A percentile compares a stretch with the other conserved stretches of the same genome.
Conservation (phyloP, 2,888 invertebrate species). For the Eilema caniola region DNA sequence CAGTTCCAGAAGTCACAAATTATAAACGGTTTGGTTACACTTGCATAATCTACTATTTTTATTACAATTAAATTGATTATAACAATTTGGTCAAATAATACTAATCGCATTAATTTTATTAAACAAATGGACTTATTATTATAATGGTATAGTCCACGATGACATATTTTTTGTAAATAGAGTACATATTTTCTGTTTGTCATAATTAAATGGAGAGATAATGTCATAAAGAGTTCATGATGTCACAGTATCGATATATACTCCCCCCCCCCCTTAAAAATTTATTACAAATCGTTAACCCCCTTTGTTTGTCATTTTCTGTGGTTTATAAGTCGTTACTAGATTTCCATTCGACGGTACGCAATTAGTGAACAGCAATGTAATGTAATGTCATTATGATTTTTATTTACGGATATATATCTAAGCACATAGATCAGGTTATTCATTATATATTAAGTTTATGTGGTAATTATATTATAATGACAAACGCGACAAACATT, state of each 20-base stretch:
- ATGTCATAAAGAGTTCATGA: neutral
- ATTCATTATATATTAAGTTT: too few relatives aligned
- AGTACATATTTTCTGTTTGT: conserved; percentile 11
- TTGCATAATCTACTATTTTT: conserved; percentile 14
- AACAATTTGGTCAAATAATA: conserved; percentile 39
- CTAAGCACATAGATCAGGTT: too few relatives aligned
- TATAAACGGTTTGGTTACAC: conserved; percentile 30
- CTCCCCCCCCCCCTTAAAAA: too few relatives aligned
- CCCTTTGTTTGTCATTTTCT: too few relatives aligned
- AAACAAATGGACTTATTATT: conserved; percentile 20
- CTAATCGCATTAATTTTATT: conserved; percentile 21
- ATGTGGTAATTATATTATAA: too few relatives aligned
- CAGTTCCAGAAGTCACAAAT: conserved; percentile 33
- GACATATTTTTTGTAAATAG: conserved; percentile 17
- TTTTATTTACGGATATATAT: too few relatives aligned
- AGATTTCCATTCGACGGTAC: too few relatives aligned
- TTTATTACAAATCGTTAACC: too few relatives aligned
- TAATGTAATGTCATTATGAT: too few relatives aligned
- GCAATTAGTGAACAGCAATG: too few relatives aligned
- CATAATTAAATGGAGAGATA: conserved; percentile 22
- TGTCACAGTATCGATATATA: neutral
- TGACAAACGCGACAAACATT: too few relatives aligned
- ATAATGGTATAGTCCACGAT: conserved; percentile 10
- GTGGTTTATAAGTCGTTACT: too few relatives aligned
- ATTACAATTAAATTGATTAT: conserved; percentile 3